Base-by-base conservation (phyloP, 2,888 invertebrate genomes). In the Sesia apiformis region DNA sequence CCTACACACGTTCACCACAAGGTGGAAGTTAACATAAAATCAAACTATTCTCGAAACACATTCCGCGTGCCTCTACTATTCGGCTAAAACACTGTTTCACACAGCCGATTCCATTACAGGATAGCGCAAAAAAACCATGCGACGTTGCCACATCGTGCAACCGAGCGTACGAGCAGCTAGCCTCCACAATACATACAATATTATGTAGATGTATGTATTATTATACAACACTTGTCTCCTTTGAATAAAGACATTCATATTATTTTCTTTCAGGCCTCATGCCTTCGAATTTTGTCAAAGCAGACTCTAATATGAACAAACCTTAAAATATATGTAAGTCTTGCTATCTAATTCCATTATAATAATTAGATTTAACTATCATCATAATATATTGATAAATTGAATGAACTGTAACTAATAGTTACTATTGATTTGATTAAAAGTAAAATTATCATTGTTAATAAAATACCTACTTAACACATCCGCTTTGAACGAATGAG, bases 81-180 rank as follows among this genome's bases (percentile, higher is more conserved):
- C 65, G 70, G 69, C 72, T 64, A 60, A 62, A 65, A 73, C 38
- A 23, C 23, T 50, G 52, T 55, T 57, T 59, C 57, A 55, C 74
- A 75, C 72, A 52, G 40, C 52, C 67, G 72, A 75, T 72, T 81
- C 78, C 71, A 79, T 75, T 75, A 76, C 72, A 79, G 81, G 79
- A 82, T 80, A 83, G 78, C 78, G 81, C 84, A 78, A 84, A 84
- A 81, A 78, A 80, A 79, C 67, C 77, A 76, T 74, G 88, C 88
- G 85, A 74, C 85, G 88, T 89, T 89, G 88, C 88, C 88, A 77
- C 78, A 52, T 40, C 52, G 52, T 83, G 82, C 87, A 76, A 65
- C 76, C 76, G 78, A 81, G 76, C 81, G 78, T 78, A 80, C 79
- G 76, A 76, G 75, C 82, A 82, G 83, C 55, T 82, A 84, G 85